Evolutionary conservation across 2,888 invertebrate species (phyloP).

Genomic region (Hofmannophila pseudospretella): DNA sequence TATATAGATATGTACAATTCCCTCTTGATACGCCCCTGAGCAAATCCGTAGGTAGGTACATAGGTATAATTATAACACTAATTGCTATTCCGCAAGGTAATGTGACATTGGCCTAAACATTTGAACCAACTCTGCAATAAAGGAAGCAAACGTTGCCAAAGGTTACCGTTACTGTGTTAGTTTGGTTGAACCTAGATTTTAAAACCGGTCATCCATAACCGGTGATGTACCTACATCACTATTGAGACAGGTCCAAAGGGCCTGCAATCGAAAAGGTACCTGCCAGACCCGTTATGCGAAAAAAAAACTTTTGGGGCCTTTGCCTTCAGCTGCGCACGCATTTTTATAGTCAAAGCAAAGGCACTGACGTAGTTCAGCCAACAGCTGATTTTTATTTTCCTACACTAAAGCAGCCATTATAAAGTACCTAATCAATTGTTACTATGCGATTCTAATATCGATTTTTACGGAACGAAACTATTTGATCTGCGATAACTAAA

Average conservation of each 20-base stretch:
- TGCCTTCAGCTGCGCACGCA: no score
- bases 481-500: conserved; percentile 9
- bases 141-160: conserved; percentile 4
- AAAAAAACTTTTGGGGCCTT: conserved; percentile 7
- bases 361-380: neutral
- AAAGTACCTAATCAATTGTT: neutral
- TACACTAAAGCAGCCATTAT: neutral
- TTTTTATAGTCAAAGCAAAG: no score
- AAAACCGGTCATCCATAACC: conserved; percentile 18
- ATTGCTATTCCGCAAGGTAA: no score
- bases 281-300: conserved; percentile 28
- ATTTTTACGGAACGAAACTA: conserved; percentile 1
- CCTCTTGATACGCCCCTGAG: no score
- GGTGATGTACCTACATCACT: conserved; percentile 21
- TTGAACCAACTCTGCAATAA: conserved; percentile 1
- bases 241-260: conserved; percentile 13
- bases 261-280: conserved; percentile 26
- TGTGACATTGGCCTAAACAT: conserved; percentile 2
- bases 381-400: conserved; percentile 25
- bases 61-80: no score
- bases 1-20: no score
- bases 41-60: no score
- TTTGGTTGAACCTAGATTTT: conserved; percentile 4
- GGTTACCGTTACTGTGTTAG: conserved; percentile 6
- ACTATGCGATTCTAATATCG: conserved; percentile 1